Evolutionary conservation across 2,113 vertebrate species (phyloP).

Genomic region (Cariama cristata): DNA sequence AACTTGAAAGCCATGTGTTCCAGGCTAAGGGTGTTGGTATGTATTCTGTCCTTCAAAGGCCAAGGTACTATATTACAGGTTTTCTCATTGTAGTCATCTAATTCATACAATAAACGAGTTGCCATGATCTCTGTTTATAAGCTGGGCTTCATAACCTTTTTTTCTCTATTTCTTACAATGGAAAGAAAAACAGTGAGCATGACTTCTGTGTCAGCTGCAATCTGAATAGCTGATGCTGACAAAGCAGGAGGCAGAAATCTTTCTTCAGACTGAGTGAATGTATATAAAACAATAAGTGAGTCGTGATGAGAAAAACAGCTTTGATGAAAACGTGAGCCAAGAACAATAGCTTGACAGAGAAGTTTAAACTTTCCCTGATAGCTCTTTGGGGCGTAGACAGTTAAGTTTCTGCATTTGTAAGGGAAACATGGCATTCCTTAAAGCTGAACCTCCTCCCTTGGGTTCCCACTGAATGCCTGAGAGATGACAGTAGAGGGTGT

Average conservation of each 20-base stretch:
- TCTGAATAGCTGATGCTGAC: neutral
- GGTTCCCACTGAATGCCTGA: conserved; percentile 58
- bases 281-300: neutral
- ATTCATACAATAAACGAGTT: neutral
- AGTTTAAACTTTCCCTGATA: conserved; percentile 6
- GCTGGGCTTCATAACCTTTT: neutral
- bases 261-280: neutral
- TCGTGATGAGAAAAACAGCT: neutral
- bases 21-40: neutral
- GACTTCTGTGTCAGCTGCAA: neutral
- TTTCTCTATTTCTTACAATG: neutral
- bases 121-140: neutral
- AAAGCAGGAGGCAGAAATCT: neutral
- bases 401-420: conserved; percentile 11
- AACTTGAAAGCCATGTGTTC: neutral
- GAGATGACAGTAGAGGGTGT: conserved; percentile 67
- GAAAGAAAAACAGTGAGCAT: neutral
- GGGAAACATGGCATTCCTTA: conserved; percentile 60
- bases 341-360: neutral
- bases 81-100: neutral
- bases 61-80: neutral
- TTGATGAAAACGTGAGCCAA: neutral
- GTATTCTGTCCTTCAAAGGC: neutral
- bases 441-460: conserved; percentile 63
- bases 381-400: conserved; percentile 29